Base-by-base conservation (phyloP, 2,797 vertebrate species). In the Momotus momota region DNA sequence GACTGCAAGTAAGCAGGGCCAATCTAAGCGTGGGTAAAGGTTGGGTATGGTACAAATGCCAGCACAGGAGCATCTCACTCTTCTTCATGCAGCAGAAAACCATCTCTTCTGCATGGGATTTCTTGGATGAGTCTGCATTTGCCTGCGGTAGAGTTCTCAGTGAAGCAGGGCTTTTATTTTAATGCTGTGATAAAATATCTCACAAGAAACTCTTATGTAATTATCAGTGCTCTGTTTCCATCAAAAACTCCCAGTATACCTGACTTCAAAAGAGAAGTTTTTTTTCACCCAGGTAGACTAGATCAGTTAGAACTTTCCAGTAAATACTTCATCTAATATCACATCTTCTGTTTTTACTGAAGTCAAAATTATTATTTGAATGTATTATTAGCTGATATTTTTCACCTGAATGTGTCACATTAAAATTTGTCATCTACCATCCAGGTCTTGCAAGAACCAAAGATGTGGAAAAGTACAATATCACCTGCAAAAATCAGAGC, bases 201-300 rank as follows among this genome's bases (percentile, higher is more conserved):
- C 48, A 41, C 49, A 82, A 57, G 43, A 74, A 90, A 72, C 25
- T 64, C 40, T 86, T 93, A 86, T 13, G 9, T 81, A 94, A 94
- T 84, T 78, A 69, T 65, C 58, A 83, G 61, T 78, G 77, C 18
- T 75, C 77, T 86, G 14, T 70, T 96, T 96, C 88, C 43, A 75
- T 80, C 75, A 89, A 57, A 96, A 91, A 51, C 15, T 62, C 29
- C 26, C 27, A 72, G 26, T 41, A 78, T 27, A 64, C 2, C 70
- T 58, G n/a, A 78, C 66, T 94, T 95, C 75, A 96, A 94, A 93
- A 93, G 81, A 82, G 7, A 58, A 81, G 8, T 11, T 54, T 88
- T 45, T 88, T 93, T 69, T 35, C 35, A 7, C 66, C 33, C 46
- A 81, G 22, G 16, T 57, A 90, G 58, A 38, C 57, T 33, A 78